phyloP scores from a whole-genome alignment of 2,797 vertebrate genomes.

The Pelodytes ibericus region DNA sequence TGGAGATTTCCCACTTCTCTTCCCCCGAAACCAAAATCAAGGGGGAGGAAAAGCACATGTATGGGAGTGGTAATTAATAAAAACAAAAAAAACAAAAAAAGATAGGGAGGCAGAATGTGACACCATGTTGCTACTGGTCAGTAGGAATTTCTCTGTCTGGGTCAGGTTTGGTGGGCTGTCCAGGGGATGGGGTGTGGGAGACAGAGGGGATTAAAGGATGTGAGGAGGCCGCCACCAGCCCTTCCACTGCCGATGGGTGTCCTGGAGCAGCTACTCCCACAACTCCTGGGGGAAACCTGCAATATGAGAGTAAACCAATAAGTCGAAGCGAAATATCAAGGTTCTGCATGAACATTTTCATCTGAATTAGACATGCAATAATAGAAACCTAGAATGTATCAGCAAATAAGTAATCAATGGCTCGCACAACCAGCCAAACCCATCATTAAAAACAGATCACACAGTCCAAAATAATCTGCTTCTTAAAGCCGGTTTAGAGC shows the following conservation, averaged over 20 bases:
- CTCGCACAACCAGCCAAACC: too few relatives aligned
- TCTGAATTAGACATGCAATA: too few relatives aligned
- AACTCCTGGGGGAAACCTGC: constrained; percentile 87
- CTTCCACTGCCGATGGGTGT: constrained; percentile 85
- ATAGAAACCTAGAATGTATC: too few relatives aligned
- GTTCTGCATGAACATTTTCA: too few relatives aligned
- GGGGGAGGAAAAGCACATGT: constrained; percentile 25
- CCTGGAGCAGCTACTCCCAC: constrained; percentile 85
- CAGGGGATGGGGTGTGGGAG: constrained; percentile 88
- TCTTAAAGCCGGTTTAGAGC: too few relatives aligned
- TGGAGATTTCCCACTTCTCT: constrained; percentile 36
- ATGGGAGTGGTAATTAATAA: constrained; percentile 40
- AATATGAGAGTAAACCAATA: constrained; percentile 62
- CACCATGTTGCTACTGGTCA: constrained; percentile 84
- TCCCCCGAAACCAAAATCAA: constrained; percentile 31
- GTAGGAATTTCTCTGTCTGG: constrained; percentile 94
- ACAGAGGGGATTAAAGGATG: constrained; percentile 77
- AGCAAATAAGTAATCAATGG: too few relatives aligned
- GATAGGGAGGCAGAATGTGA: constrained; percentile 57
- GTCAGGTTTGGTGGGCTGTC: constrained; percentile 89
- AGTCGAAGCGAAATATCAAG: too few relatives aligned
- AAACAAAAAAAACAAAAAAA: constrained; percentile 25
- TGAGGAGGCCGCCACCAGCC: constrained; percentile 82
- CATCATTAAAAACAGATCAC: too few relatives aligned
- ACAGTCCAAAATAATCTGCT: too few relatives aligned